Evolutionary conservation across 92 coral and sea anemone species (phyloP), one percentile per base, ranked within the genome.

Genomic region (Actinernus sp.): DNA sequence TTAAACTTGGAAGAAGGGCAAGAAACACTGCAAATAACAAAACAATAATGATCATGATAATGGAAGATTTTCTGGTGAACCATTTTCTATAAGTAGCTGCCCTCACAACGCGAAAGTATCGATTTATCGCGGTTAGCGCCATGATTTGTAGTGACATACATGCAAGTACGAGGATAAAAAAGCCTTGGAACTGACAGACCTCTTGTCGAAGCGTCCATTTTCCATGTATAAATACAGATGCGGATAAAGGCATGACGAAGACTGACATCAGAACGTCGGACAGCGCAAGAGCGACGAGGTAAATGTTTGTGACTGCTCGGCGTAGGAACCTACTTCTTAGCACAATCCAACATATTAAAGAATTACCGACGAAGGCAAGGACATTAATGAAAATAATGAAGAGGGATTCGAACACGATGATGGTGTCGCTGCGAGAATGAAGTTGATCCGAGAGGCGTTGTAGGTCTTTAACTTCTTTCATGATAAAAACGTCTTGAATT

Each of bases 261-360:
- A 41, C 39, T n/a, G 84, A 50, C 23, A 71, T 77, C 10, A 77
- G 31, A 8, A 77, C 50, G 36, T 77, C 84, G 0, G 77, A 46
- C 1, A 77, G 29, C 10, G 76, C 57, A 5, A 77, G 64, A 13
- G 75, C 57, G 10, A 60, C 70, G 20, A 77, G 22, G 27, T 65
- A 77, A 21, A 77, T 61, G 56, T 67, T 77, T 0, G 84, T 77
- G 5, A 77, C 67, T 3, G 84, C 67, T 9, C 71, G 84, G 37
- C 66, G 84, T 12, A 62, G 9, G 23, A 70, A 69, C 20, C 37
- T 77, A 31, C 59, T 67, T 38, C 28, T 66, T 17, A 77, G 17
- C 33, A 60, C 76, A n/a, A n/a, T n/a, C 25, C 17, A 57, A 24
- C 70, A 55, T 3, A 76, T 55, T 12, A 76, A 50, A 0, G 47